Percentiles rank a stretch among this genome's conserved stretches.
Conservation (phyloP, 2,113 vertebrate species). For the Phocoena sinus region DNA sequence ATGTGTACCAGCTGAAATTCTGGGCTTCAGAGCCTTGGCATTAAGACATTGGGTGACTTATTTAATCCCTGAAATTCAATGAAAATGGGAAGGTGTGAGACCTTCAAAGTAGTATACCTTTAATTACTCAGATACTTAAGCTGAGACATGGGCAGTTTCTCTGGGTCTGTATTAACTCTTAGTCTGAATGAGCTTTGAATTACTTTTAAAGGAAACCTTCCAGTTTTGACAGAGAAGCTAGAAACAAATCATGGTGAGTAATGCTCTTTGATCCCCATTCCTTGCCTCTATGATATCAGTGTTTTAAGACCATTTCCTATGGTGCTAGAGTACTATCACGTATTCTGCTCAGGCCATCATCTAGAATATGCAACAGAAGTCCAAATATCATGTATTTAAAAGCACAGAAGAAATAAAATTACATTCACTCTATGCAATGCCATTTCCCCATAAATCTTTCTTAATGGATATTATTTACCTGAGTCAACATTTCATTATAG, state of each 20-base stretch:
- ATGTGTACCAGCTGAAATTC: neutral
- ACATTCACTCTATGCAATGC: neutral
- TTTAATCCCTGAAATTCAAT: slow-evolving; percentile 20
- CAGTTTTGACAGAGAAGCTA: neutral
- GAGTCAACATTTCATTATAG: neutral
- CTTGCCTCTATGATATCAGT: neutral
- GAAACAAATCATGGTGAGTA: neutral
- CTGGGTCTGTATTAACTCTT: slow-evolving; percentile 59
- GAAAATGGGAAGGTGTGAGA: slow-evolving; percentile 46
- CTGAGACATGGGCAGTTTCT: slow-evolving; percentile 51
- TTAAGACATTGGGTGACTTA: slow-evolving; percentile 5
- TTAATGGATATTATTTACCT: neutral
- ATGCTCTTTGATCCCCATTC: neutral
- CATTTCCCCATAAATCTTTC: neutral
- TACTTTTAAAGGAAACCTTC: slow-evolving; percentile 10
- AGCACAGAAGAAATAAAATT: neutral
- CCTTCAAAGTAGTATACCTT: slow-evolving; percentile 39
- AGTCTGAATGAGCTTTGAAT: slow-evolving; percentile 31
- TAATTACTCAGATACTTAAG: slow-evolving; percentile 25
- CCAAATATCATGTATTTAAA: too few relatives aligned
- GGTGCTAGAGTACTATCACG: too few relatives aligned
- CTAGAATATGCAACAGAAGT: neutral
- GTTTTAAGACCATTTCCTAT: neutral
- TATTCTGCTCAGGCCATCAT: neutral
- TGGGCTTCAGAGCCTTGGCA: neutral